Evolutionary conservation across 2,113 vertebrate species (phyloP).

Genomic region (Clarias macrocephalus): DNA sequence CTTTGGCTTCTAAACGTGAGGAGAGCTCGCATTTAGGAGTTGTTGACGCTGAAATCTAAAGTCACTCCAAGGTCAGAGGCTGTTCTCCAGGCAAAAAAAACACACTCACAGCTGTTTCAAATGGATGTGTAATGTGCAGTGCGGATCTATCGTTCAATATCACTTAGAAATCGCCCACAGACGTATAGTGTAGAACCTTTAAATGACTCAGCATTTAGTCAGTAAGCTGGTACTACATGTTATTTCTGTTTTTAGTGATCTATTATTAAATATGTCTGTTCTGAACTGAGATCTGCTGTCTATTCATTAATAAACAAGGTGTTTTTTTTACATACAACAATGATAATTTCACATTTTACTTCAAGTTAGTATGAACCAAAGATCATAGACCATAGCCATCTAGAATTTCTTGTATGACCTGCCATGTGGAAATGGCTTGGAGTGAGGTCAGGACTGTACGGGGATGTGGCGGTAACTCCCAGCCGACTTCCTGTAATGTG

Average conservation of each 20-base stretch:
- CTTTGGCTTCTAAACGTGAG: constrained; percentile 15
- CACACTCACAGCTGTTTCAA: constrained; percentile 9
- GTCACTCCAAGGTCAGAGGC: constrained; percentile 38
- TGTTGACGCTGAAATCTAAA: constrained; percentile 34
- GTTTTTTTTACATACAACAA: too few species aligned
- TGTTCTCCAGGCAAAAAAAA: not conserved
- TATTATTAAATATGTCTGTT: not conserved
- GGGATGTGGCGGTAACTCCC: too few species aligned
- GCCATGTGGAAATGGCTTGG: too few species aligned
- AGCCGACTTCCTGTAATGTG: too few species aligned
- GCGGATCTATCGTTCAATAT: not conserved
- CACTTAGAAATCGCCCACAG: not conserved
- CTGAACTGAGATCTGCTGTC: not conserved
- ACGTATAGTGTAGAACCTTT: not conserved
- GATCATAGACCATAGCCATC: too few species aligned
- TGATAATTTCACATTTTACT: too few species aligned
- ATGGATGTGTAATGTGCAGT: not conserved
- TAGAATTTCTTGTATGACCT: too few species aligned
- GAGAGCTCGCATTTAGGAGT: constrained; percentile 16
- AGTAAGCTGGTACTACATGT: not conserved
- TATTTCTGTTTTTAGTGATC: not conserved
- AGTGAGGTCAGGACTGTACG: too few species aligned
- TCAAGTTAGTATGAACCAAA: too few species aligned
- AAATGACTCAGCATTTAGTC: not conserved
- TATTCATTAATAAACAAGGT: not conserved